Evolutionary conservation across 92 coral and sea anemone genomes (phyloP).

Genomic region (Phenganax stokvisi): DNA sequence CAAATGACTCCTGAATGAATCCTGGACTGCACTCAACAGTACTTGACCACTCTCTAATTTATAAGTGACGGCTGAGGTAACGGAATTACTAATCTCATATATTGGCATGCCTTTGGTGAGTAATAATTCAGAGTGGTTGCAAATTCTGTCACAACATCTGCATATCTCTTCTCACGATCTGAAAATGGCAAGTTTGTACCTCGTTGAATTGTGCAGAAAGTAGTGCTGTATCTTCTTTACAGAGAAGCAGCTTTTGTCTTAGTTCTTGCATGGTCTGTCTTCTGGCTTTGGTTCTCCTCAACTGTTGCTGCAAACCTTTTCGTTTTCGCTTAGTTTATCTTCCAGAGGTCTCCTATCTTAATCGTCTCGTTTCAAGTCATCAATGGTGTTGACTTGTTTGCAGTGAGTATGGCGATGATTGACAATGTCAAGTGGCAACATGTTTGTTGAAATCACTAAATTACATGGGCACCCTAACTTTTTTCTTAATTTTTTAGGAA

Average conservation of each 20-base stretch:
- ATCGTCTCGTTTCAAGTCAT: neutral
- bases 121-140: neutral
- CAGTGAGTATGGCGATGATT: constrained; percentile 4
- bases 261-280: constrained; percentile 4
- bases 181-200: constrained; percentile 2
- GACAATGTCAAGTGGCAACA: neutral
- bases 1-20: neutral
- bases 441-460: neutral
- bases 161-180: constrained; percentile 6
- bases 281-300: constrained; percentile 5
- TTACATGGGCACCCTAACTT: neutral
- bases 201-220: neutral
- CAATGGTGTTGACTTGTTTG: neutral
- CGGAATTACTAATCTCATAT: neutral
- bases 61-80: constrained; percentile 15
- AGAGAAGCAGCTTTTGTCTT: neutral
- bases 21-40: neutral
- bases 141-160: constrained; percentile 7
- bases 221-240: neutral
- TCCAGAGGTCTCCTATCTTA: neutral
- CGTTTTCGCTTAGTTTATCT: neutral
- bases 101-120: constrained; percentile 16
- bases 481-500: constrained; percentile 2
- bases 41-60: constrained; percentile 12
- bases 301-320: constrained; percentile 19